Percentiles rank a stretch among this genome's conserved stretches.
Conservation (phyloP, 23 tunicate genomes). For the Ciona savignyi region DNA sequence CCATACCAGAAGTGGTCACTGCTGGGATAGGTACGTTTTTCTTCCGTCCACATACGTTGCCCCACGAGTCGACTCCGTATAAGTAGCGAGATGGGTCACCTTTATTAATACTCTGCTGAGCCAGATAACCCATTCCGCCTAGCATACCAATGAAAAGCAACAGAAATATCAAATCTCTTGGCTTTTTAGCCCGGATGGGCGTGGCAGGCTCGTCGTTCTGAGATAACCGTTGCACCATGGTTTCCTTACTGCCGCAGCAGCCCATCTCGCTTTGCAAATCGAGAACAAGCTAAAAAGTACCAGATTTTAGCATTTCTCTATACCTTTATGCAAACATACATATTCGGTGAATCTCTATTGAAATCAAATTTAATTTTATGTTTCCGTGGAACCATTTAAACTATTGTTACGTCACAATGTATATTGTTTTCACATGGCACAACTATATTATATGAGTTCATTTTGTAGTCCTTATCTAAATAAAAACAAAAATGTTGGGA, state of each 20-base stretch:
- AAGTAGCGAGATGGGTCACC: slow-evolving; percentile 71
- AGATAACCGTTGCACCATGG: not conserved
- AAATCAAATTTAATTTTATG: too few relatives aligned
- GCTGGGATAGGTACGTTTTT: slow-evolving; percentile 10
- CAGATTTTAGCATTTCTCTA: too few relatives aligned
- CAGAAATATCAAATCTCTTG: slow-evolving; percentile 50
- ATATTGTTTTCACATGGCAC: too few relatives aligned
- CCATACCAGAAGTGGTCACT: slow-evolving; percentile 48
- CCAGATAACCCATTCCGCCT: slow-evolving; percentile 59
- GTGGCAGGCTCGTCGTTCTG: slow-evolving; percentile 12
- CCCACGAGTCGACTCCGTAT: slow-evolving; percentile 83
- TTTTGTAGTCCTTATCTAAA: too few relatives aligned
- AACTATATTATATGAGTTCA: too few relatives aligned
- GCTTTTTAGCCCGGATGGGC: slow-evolving; percentile 21
- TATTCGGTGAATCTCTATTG: too few relatives aligned
- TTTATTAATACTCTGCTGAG: not conserved
- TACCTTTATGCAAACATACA: too few relatives aligned
- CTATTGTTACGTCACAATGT: too few relatives aligned
- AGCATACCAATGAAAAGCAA: slow-evolving; percentile 37
- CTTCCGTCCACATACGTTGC: slow-evolving; percentile 74
- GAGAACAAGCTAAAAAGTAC: too few relatives aligned
- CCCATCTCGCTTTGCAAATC: not conserved
- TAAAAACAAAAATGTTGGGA: too few relatives aligned
- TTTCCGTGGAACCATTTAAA: too few relatives aligned
- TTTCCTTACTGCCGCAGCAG: not conserved